These are phyloP conservation scores for Odontomyia ornata DNA, from an alignment of 2,888 invertebrate species.

Conservation along the genomic window DNA sequence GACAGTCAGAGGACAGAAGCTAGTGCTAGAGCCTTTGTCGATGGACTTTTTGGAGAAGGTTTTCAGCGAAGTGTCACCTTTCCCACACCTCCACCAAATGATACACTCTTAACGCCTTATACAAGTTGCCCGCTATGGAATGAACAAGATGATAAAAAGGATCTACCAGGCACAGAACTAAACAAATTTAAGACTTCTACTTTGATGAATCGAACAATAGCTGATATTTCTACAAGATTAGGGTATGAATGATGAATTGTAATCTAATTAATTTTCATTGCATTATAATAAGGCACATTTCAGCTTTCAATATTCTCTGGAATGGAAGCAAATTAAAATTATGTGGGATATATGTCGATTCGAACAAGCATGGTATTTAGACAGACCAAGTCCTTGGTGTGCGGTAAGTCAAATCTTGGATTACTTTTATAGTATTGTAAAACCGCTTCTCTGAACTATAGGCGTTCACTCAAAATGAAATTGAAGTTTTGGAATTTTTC, in stretches of 20 bases:
- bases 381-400: constrained; percentile 79
- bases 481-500: constrained; percentile 77
- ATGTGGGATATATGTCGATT: constrained; percentile 85
- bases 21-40: constrained; percentile 71
- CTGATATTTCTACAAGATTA: constrained; percentile 66
- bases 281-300: not conserved
- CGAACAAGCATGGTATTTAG: constrained; percentile 80
- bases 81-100: constrained; percentile 56
- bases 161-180: constrained; percentile 62
- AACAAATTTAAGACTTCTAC: constrained; percentile 56
- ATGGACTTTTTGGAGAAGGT: constrained; percentile 66
- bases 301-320: constrained; percentile 38
- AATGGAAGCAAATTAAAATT: constrained; percentile 54
- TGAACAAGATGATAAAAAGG: constrained; percentile 65
- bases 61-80: constrained; percentile 56
- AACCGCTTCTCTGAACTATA: constrained; percentile 52
- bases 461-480: constrained; percentile 77
- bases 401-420: constrained; percentile 65
- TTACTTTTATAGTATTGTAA: not conserved
- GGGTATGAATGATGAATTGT: constrained; percentile 60
- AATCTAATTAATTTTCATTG: too few relatives aligned
- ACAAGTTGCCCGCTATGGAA: constrained; percentile 72
- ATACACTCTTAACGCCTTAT: constrained; percentile 68
- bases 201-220: constrained; percentile 62
- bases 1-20: constrained; percentile 69